A percentile compares a stretch with the other conserved stretches of the same genome.
These are phyloP conservation scores for Blastobasis lacticolella DNA, from an alignment of 2,888 invertebrate species.

Conservation along the genomic window DNA sequence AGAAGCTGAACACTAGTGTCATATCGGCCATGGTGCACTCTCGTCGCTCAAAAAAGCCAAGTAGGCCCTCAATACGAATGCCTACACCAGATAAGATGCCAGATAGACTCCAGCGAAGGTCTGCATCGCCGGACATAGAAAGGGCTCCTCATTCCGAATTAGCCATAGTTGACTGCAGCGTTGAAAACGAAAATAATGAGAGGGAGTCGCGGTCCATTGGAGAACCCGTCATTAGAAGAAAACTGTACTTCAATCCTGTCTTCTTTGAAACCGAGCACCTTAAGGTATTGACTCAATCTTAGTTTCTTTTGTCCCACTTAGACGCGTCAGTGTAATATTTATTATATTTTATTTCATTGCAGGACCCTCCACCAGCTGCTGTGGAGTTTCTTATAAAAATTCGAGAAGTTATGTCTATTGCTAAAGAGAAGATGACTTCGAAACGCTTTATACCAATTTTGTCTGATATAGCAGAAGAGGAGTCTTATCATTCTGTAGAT, in stretches of 20 bases:
- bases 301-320: not conserved
- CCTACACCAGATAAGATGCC: slow-evolving; percentile 38
- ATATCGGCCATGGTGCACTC: slow-evolving; percentile 64
- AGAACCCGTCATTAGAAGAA: slow-evolving; percentile 75
- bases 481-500: slow-evolving; percentile 64
- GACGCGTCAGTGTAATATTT: not conserved
- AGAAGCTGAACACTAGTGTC: slow-evolving; percentile 52
- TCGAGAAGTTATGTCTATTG: slow-evolving; percentile 90
- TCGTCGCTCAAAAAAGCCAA: slow-evolving; percentile 46
- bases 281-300: slow-evolving; percentile 66
- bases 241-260: slow-evolving; percentile 91
- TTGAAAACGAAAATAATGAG: slow-evolving; percentile 35
- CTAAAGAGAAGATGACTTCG: slow-evolving; percentile 89
- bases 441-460: slow-evolving; percentile 87
- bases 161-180: slow-evolving; percentile 58
- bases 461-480: slow-evolving; percentile 87
- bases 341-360: slow-evolving; percentile 29
- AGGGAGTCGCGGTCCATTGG: slow-evolving; percentile 40
- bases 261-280: slow-evolving; percentile 91
- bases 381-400: slow-evolving; percentile 91
- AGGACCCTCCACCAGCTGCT: slow-evolving; percentile 93
- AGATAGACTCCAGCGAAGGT: slow-evolving; percentile 51
- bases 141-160: slow-evolving; percentile 65
- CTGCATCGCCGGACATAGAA: slow-evolving; percentile 61
- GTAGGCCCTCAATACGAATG: slow-evolving; percentile 39